These are phyloP conservation scores for Sarcoramphus papa DNA, from an alignment of 2,797 vertebrate species.

Conservation along the genomic window DNA sequence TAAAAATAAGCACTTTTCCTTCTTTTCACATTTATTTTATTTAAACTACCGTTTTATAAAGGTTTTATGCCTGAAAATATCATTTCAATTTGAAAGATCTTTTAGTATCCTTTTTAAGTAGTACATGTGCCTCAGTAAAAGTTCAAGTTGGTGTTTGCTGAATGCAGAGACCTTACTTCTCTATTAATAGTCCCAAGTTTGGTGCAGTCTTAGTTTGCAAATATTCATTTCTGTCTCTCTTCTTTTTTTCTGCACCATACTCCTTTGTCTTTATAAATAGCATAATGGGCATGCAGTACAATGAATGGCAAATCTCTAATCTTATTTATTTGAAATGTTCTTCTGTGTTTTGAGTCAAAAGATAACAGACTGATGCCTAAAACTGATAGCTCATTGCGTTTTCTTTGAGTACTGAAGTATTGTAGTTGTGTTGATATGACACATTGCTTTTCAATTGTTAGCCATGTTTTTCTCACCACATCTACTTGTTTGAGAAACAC, in stretches of 20 bases:
- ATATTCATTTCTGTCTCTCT: background rate
- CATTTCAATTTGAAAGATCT: background rate
- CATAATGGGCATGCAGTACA: background rate
- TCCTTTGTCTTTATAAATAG: background rate
- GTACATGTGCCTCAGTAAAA: background rate
- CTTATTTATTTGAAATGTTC: background rate
- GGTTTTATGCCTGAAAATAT: background rate
- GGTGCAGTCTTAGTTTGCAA: background rate
- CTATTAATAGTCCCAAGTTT: background rate
- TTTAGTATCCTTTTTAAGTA: background rate
- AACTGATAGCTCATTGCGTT: background rate
- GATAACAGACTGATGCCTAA: background rate
- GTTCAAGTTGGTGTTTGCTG: background rate
- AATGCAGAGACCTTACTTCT: background rate
- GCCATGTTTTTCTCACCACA: background rate
- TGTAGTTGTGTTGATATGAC: background rate
- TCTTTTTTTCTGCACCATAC: background rate
- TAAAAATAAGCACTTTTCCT: background rate
- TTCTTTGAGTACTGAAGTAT: background rate
- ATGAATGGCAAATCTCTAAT: background rate
- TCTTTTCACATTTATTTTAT: background rate
- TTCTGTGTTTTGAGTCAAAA: background rate
- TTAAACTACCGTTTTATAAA: background rate
- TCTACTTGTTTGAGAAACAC: background rate
- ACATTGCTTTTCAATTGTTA: background rate